A percentile compares a stretch with the other conserved stretches of the same genome.
Conservation (phyloP, 2,888 invertebrate genomes). For the Drosophila neotestacea region DNA sequence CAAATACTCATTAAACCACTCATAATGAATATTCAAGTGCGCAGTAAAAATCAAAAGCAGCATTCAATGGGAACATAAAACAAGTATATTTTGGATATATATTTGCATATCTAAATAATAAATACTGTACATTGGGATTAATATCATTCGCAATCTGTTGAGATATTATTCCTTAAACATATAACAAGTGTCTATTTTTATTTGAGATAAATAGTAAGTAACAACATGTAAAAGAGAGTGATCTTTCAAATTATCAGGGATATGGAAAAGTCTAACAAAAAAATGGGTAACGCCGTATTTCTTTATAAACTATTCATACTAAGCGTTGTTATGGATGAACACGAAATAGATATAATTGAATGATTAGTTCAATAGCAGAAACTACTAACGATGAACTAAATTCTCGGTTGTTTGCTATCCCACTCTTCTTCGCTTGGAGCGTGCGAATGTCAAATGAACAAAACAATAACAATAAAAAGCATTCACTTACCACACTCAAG, state of each 20-base stretch:
- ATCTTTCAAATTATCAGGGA: too few relatives aligned
- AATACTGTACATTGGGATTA: too few relatives aligned
- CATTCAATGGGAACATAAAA: neutral
- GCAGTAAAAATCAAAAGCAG: neutral
- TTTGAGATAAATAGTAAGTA: too few relatives aligned
- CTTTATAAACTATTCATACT: too few relatives aligned
- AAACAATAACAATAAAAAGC: slow-evolving; percentile 37
- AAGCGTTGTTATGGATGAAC: slow-evolving; percentile 8
- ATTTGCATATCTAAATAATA: too few relatives aligned
- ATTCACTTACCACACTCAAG: slow-evolving; percentile 42
- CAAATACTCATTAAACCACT: neutral
- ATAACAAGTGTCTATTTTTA: too few relatives aligned
- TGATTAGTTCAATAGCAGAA: slow-evolving; percentile 10
- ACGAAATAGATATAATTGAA: slow-evolving; percentile 15
- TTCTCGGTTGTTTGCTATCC: neutral
- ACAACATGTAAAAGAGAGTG: too few relatives aligned
- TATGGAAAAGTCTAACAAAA: too few relatives aligned
- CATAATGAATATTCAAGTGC: neutral
- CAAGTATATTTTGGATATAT: neutral
- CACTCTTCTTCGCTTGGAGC: slow-evolving; percentile 9
- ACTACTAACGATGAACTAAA: slow-evolving; percentile 10
- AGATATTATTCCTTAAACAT: too few relatives aligned
- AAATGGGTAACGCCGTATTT: too few relatives aligned
- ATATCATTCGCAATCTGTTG: too few relatives aligned
- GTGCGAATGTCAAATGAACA: slow-evolving; percentile 36